Evolutionary conservation across 2,888 invertebrate species (phyloP), one percentile per base, ranked within the genome.

Genomic region (Phalangium opilio): DNA sequence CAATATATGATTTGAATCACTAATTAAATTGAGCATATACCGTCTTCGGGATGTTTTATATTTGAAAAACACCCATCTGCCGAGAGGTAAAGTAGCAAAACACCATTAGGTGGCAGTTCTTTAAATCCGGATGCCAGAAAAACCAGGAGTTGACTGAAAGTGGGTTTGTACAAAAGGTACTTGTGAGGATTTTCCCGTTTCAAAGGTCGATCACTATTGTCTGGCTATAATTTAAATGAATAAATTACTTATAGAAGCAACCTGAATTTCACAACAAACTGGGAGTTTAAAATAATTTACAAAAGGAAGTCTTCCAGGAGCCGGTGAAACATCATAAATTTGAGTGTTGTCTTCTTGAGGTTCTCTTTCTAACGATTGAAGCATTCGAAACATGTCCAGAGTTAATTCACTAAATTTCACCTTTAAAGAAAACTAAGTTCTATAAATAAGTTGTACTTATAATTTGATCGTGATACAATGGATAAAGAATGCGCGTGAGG

Each of bases 311-410:
- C 79, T 68, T 38, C 78, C 79, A 12, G 77, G 76, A 5, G 79
- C 74, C 61, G 80, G 79, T 17, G 80, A 79, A 17, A 76, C 73
- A 64, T 81, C 79, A 50, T 62, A 66, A 39, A 55, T 41, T 38
- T 53, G 56, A 38, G 49, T 51, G 7, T 49, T 43, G 44, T 57
- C 55, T 49, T 56, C 57, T 35, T 52, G 54, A 12, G 89, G 86
- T 64, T 95, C 91, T 54, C 89, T 72, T 66, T 95, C 95, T 51
- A 95, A 69, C 1, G 89, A 89, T 69, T 95, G 95, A 50, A 93
- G 74, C 80, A 95, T 91, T 59, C 93, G 75, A 68, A 86, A 95
- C 95, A 95, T 95, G 70, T 95, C 95, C 75, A 95, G 80, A 12
- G 93, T 93, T 57, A 95, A 71, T 68, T 95, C 93, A 57, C 89